Conservation (phyloP, 2,888 invertebrate genomes). For the Mythimna impura region DNA sequence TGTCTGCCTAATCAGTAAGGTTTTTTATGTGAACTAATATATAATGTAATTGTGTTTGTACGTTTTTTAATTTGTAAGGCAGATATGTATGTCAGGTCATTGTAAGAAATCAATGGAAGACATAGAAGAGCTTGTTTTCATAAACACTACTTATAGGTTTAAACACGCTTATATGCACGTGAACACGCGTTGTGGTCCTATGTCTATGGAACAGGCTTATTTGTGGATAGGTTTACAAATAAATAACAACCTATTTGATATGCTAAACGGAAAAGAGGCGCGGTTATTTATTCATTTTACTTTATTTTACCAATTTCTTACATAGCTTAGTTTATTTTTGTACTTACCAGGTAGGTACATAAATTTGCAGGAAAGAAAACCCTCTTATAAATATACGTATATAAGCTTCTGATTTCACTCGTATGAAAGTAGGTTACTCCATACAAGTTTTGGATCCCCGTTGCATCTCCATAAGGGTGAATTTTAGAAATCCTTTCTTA, state of each 20-base stretch:
- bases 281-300: background rate
- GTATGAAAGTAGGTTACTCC: no score
- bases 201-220: conserved; percentile 7
- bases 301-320: background rate
- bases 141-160: conserved; percentile 24
- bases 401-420: no score
- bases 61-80: background rate
- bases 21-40: conserved; percentile 16
- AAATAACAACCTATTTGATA: background rate
- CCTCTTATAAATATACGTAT: no score
- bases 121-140: conserved; percentile 23
- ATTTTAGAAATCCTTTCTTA: no score
- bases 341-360: background rate
- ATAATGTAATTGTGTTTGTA: conserved; percentile 1
- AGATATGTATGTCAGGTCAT: background rate
- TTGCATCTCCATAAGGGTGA: no score
- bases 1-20: conserved; percentile 12
- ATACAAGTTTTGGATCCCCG: no score
- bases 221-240: background rate
- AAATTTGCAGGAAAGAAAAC: background rate
- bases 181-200: conserved; percentile 13
- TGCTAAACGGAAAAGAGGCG: conserved; percentile 18
- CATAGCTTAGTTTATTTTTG: background rate
- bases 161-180: conserved; percentile 25
- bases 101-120: conserved; percentile 14